Conservation (phyloP, 2,113 vertebrate species). For the Pipa parva region DNA sequence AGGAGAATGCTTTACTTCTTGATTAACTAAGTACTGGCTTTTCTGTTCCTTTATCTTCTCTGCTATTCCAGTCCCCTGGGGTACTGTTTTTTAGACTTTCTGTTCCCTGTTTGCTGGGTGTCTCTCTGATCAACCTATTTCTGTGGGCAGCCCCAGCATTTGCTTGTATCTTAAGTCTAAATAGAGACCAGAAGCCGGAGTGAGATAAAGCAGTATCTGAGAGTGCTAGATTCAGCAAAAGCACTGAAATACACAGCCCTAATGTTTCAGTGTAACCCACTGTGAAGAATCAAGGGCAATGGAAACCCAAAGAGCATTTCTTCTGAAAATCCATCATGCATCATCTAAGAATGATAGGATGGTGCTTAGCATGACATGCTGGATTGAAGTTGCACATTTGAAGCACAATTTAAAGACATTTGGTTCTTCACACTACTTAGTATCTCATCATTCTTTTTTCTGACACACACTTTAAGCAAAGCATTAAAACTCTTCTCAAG, state of each 20-base stretch:
- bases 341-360: constrained; percentile 17
- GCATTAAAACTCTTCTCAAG: constrained; percentile 29
- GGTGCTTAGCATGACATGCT: background rate
- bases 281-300: background rate
- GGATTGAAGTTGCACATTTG: constrained; percentile 23
- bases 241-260: constrained; percentile 24
- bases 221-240: background rate
- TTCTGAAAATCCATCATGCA: constrained; percentile 19
- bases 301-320: background rate
- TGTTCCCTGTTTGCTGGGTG: too few species aligned
- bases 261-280: constrained; percentile 6
- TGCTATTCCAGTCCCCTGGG: too few species aligned
- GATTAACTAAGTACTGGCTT: too few species aligned
- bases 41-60: too few species aligned
- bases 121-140: too few species aligned
- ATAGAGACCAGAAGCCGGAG: too few species aligned
- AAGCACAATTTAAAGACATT: constrained; percentile 34
- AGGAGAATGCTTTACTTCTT: too few species aligned
- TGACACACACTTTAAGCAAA: constrained; percentile 19
- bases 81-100: too few species aligned
- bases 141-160: too few species aligned
- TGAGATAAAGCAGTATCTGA: too few species aligned
- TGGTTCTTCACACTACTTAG: constrained; percentile 34
- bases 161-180: too few species aligned
- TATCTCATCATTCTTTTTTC: constrained; percentile 31